These are phyloP conservation scores for Agelaius tricolor DNA, from an alignment of 2,113 vertebrate genomes.

Conservation along the genomic window DNA sequence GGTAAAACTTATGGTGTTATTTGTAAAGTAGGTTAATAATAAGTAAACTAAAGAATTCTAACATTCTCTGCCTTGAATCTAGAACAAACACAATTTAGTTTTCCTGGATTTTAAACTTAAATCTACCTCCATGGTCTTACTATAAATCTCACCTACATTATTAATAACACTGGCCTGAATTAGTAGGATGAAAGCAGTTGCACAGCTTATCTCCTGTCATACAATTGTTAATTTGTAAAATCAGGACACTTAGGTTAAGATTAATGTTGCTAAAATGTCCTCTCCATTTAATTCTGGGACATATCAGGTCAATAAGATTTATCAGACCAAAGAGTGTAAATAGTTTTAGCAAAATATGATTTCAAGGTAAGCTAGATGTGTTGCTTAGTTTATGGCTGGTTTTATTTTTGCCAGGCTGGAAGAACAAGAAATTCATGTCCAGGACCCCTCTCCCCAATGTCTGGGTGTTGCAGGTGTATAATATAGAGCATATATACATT, in stretches of 20 bases:
- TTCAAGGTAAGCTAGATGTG: not conserved
- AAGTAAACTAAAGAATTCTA: not conserved
- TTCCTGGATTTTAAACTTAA: not conserved
- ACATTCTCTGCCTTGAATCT: not conserved
- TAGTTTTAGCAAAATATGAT: not conserved
- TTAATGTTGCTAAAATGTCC: not conserved
- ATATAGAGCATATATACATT: not conserved
- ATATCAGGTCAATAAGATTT: not conserved
- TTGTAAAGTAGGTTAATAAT: not conserved
- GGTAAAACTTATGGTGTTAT: not conserved
- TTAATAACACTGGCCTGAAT: constrained; percentile 27
- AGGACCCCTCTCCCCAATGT: not conserved
- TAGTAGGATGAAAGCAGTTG: not conserved
- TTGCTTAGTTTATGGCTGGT: not conserved
- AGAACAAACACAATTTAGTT: not conserved
- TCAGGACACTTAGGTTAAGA: constrained; percentile 14
- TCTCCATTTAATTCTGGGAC: not conserved
- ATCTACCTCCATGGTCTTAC: not conserved
- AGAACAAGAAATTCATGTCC: not conserved
- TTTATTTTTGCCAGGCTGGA: not conserved
- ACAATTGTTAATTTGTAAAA: constrained; percentile 26
- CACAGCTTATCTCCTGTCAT: not conserved
- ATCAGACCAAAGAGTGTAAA: not conserved
- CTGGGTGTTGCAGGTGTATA: not conserved
- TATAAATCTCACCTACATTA: not conserved